phyloP scores from a whole-genome alignment of 2,888 invertebrate species.

The Eilema depressum region DNA sequence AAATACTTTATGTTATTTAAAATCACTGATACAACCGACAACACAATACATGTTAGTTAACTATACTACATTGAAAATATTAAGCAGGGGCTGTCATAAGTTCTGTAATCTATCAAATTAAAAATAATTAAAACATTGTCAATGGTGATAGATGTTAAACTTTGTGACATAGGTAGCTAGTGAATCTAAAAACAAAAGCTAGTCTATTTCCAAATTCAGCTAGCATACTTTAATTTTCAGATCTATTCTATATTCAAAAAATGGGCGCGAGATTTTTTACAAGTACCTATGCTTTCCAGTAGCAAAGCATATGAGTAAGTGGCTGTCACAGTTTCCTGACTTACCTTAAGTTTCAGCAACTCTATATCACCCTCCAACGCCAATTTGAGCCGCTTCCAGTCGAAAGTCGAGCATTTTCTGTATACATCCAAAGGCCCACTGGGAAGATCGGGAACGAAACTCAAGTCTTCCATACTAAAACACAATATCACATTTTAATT shows the following conservation, averaged over 20 bases:
- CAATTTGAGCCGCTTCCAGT: conserved; percentile 94
- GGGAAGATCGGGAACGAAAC: conserved; percentile 90
- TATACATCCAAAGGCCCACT: conserved; percentile 93
- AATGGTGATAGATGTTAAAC: not conserved
- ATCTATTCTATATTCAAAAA: not conserved
- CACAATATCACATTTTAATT: conserved; percentile 58
- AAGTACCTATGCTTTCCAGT: not conserved
- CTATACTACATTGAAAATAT: not conserved
- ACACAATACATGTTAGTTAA: not conserved
- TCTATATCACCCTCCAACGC: conserved; percentile 92
- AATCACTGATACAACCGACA: too few relatives aligned
- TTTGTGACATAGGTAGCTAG: not conserved
- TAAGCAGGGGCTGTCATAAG: not conserved
- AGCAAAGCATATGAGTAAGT: not conserved
- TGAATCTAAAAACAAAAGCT: not conserved
- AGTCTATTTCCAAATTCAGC: not conserved
- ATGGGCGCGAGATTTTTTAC: conserved; percentile 3
- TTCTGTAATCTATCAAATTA: not conserved
- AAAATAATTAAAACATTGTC: not conserved
- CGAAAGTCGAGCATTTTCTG: conserved; percentile 92
- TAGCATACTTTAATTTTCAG: not conserved
- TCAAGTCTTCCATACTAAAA: conserved; percentile 83
- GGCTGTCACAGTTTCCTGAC: conserved; percentile 19
- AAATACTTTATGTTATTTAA: too few relatives aligned
- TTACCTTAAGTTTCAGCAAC: conserved; percentile 92